Evolutionary conservation across 2,888 invertebrate genomes (phyloP).

Genomic region (Mesopsocus fuscifrons): DNA sequence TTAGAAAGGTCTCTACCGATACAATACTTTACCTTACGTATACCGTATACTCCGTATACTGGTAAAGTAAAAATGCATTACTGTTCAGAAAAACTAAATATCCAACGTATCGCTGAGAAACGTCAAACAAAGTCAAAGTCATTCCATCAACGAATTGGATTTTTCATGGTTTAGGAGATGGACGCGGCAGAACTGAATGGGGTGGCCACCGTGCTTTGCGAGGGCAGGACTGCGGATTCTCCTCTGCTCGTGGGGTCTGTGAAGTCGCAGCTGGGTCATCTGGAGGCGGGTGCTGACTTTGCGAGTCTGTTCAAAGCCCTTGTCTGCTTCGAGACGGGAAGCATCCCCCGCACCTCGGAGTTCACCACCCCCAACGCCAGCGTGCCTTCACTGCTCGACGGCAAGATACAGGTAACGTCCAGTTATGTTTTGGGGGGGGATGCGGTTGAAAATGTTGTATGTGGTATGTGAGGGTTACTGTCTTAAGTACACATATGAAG

Average conservation of each 20-base stretch:
- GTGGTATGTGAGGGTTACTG: too few relatives aligned
- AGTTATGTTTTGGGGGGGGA: too few relatives aligned
- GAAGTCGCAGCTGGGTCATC: not conserved
- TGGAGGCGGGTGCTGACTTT: not conserved
- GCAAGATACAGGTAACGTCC: not conserved
- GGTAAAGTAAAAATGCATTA: too few relatives aligned
- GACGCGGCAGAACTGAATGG: constrained; percentile 3
- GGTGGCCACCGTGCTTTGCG: not conserved
- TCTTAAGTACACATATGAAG: too few relatives aligned
- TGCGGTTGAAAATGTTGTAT: too few relatives aligned
- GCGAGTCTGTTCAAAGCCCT: not conserved
- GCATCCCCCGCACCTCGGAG: not conserved
- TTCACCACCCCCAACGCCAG: not conserved
- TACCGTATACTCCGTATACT: too few relatives aligned
- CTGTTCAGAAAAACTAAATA: too few relatives aligned
- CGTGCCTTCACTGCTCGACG: not conserved
- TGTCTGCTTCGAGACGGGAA: not conserved
- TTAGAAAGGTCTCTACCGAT: too few relatives aligned
- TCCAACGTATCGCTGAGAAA: too few relatives aligned
- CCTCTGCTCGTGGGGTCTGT: not conserved
- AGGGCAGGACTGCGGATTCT: not conserved
- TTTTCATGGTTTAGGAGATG: not conserved
- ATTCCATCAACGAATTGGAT: too few relatives aligned
- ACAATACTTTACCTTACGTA: too few relatives aligned
- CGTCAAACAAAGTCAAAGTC: too few relatives aligned